Conservation (phyloP, 1,140 invertebrate species). For the Drosophila nigrodunni region DNA sequence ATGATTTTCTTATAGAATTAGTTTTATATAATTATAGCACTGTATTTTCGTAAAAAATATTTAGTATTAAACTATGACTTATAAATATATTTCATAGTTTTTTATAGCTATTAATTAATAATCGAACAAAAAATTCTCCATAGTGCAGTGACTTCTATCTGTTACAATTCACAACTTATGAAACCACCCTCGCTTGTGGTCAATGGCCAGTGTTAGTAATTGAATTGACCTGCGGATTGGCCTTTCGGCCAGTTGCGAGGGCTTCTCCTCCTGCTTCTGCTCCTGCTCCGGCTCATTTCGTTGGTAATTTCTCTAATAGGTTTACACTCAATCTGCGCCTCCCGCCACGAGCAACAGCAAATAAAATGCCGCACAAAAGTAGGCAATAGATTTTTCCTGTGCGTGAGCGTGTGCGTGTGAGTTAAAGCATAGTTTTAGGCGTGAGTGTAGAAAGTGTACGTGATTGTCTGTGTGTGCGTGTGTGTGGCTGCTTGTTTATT, state of each 20-base stretch:
- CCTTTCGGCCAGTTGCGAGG: conserved; percentile 35
- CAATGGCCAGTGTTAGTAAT: conserved; percentile 49
- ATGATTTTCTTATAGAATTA: no score
- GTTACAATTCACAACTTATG: neutral
- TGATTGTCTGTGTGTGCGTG: neutral
- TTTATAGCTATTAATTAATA: neutral
- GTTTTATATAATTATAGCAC: no score
- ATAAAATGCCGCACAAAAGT: conserved; percentile 40
- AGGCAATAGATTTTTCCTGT: conserved; percentile 7
- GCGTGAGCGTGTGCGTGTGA: neutral
- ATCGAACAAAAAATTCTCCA: neutral
- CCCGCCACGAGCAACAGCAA: conserved; percentile 26
- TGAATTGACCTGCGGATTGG: conserved; percentile 67
- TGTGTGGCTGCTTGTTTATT: neutral
- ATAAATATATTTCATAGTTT: no score
- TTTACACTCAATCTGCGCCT: conserved; percentile 74
- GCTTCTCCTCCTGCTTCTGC: conserved; percentile 41
- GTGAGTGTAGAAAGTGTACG: neutral
- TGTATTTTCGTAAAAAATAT: no score
- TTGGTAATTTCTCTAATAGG: conserved; percentile 80
- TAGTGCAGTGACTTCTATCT: no score
- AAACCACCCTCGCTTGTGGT: conserved; percentile 17
- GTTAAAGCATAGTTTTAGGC: no score
- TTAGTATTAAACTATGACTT: no score
- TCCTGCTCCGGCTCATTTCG: conserved; percentile 62